Evolutionary conservation across 2,797 vertebrate species (phyloP).

Genomic region (Lophius americanus): DNA sequence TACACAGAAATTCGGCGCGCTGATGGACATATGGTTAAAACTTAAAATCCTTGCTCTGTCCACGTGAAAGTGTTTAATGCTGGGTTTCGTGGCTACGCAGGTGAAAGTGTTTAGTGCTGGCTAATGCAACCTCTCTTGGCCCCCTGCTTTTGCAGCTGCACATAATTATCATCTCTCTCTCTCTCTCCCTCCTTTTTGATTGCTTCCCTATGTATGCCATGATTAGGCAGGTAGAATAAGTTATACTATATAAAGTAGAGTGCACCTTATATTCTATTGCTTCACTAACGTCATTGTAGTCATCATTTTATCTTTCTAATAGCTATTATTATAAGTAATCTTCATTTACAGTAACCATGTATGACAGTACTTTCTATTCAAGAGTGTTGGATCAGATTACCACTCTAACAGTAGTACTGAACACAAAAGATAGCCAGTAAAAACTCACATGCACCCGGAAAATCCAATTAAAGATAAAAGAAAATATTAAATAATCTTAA

Average conservation of each 20-base stretch:
- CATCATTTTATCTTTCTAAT: slow-evolving; percentile 14
- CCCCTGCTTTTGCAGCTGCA: slow-evolving; percentile 77
- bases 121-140: slow-evolving; percentile 68
- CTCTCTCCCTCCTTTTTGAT: slow-evolving; percentile 59
- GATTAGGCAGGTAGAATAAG: slow-evolving; percentile 68
- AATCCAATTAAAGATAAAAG: slow-evolving; percentile 5
- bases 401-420: not conserved
- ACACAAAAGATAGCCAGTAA: not conserved
- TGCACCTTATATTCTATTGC: slow-evolving; percentile 33
- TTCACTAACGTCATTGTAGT: slow-evolving; percentile 4
- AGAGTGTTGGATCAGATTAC: not conserved
- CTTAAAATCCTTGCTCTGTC: slow-evolving; percentile 31
- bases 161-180: slow-evolving; percentile 70
- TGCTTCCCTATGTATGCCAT: slow-evolving; percentile 73
- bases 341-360: slow-evolving; percentile 13
- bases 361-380: slow-evolving; percentile 6
- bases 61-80: slow-evolving; percentile 73
- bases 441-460: not conserved
- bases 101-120: slow-evolving; percentile 77
- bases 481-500: not conserved
- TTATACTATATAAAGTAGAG: slow-evolving; percentile 59
- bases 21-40: slow-evolving; percentile 55
- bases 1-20: slow-evolving; percentile 25
- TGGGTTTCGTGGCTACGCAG: slow-evolving; percentile 60
- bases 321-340: slow-evolving; percentile 13